Conservation (phyloP, 1,140 invertebrate species). For the Cardiocondyla obscurior region DNA sequence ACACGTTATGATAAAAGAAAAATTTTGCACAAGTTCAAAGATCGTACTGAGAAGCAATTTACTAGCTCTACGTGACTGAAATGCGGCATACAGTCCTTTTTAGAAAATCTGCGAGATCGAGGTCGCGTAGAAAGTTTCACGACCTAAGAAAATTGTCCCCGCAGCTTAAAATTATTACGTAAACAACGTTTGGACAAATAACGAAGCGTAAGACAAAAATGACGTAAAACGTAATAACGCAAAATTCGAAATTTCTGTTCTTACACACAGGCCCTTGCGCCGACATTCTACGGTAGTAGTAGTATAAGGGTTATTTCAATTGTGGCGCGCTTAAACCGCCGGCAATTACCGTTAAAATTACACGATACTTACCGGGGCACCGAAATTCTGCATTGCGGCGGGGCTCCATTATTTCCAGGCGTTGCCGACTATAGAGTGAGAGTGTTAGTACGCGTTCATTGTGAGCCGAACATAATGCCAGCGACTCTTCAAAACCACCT, state of each 20-base stretch:
- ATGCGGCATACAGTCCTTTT: neutral
- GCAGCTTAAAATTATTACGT: neutral
- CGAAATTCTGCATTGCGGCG: conserved; percentile 77
- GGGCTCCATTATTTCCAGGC: conserved; percentile 76
- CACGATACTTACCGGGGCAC: conserved; percentile 77
- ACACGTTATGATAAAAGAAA: conserved; percentile 33
- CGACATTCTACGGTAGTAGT: neutral
- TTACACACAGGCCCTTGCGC: neutral
- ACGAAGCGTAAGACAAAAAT: neutral
- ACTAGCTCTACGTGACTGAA: conserved; percentile 35
- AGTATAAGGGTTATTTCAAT: conserved; percentile 77
- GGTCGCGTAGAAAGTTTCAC: neutral
- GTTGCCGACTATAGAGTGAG: conserved; percentile 34
- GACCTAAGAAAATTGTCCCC: neutral
- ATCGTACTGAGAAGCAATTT: conserved; percentile 25
- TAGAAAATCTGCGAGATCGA: conserved; percentile 9
- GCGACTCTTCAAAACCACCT: conserved; percentile 64
- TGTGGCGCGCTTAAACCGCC: conserved; percentile 72
- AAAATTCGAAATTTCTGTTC: conserved; percentile 31
- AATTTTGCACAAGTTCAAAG: conserved; percentile 38
- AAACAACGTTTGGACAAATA: neutral
- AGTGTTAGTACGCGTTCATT: conserved; percentile 55
- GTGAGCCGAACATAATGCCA: conserved; percentile 60
- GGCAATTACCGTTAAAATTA: conserved; percentile 78
- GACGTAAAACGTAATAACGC: neutral